Conservation (phyloP, 2,113 vertebrate genomes). For the Noctilio leporinus region DNA sequence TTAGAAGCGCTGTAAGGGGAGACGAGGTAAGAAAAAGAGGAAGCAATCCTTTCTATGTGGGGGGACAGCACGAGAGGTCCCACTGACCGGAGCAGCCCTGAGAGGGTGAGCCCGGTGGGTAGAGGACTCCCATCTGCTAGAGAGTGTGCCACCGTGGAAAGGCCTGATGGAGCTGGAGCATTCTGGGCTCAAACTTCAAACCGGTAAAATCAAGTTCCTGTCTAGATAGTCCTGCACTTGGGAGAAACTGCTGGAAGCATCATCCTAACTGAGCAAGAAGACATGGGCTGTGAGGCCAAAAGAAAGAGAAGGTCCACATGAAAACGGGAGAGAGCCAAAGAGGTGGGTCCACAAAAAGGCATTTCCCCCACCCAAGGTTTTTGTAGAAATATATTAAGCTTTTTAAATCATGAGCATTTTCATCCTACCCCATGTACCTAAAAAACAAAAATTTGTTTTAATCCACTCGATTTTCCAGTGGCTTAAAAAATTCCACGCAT, state of each 20-base stretch:
- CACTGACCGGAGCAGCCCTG: not conserved
- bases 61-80: not conserved
- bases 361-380: not conserved
- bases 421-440: not conserved
- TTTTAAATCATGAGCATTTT: not conserved
- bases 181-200: not conserved
- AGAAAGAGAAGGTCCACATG: not conserved
- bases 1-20: not conserved
- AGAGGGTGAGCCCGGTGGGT: not conserved
- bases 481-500: not conserved
- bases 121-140: not conserved
- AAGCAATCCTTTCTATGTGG: not conserved
- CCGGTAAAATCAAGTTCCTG: not conserved
- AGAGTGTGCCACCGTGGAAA: not conserved
- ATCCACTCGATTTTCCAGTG: not conserved
- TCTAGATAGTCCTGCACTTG: not conserved
- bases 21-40: not conserved
- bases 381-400: not conserved
- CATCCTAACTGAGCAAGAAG: not conserved
- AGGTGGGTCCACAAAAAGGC: not conserved
- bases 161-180: not conserved
- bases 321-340: not conserved
- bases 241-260: not conserved
- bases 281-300: not conserved
- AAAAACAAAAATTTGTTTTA: too few relatives aligned